These are phyloP conservation scores for Ptilorrhoa leucosticta DNA, from an alignment of 2,113 vertebrate species.

Conservation along the genomic window DNA sequence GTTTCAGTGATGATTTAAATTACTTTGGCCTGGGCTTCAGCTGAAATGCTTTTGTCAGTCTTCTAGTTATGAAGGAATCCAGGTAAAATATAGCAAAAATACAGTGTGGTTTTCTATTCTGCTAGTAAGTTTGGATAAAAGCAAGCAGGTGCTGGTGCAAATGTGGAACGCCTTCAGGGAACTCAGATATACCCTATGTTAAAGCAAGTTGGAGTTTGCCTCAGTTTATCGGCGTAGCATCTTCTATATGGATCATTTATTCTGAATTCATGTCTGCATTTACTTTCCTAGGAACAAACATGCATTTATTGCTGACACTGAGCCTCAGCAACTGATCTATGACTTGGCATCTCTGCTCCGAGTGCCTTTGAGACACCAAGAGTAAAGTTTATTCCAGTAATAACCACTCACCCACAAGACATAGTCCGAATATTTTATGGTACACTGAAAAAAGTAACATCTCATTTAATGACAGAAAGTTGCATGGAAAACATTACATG, in stretches of 20 bases:
- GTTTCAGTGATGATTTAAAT: not conserved
- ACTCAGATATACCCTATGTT: not conserved
- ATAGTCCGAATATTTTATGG: not conserved
- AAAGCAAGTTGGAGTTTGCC: not conserved
- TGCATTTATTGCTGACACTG: not conserved
- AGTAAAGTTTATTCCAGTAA: not conserved
- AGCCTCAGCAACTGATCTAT: not conserved
- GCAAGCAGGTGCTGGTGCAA: not conserved
- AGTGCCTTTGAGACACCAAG: not conserved
- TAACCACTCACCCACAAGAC: not conserved
- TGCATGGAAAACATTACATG: not conserved
- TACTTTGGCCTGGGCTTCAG: not conserved
- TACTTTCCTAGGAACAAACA: not conserved
- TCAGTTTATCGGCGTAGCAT: not conserved
- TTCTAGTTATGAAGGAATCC: not conserved
- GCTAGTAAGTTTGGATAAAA: not conserved
- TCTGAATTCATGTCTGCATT: not conserved
- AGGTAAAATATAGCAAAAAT: not conserved
- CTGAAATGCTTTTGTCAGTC: not conserved
- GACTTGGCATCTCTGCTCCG: not conserved
- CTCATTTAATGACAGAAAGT: not conserved
- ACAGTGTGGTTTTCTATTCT: not conserved
- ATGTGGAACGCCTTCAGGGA: not conserved
- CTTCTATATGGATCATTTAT: not conserved
- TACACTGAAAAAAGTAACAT: not conserved